These are phyloP conservation scores for Percina caprodes DNA, from an alignment of 2,113 vertebrate species.

Conservation along the genomic window DNA sequence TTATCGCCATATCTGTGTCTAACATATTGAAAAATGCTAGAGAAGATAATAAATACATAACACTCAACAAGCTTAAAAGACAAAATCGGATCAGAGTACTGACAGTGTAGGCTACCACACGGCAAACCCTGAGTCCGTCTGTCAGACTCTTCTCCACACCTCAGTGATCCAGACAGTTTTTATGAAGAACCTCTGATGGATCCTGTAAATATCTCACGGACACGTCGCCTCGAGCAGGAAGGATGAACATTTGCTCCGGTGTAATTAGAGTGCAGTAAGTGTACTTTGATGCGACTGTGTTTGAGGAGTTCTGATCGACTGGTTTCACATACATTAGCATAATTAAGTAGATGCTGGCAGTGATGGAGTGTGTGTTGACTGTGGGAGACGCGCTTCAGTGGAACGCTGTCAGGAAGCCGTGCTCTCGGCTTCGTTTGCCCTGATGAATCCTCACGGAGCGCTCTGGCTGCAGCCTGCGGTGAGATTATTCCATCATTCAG, in stretches of 20 bases:
- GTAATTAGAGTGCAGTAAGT: constrained; percentile 54
- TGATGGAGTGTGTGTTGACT: constrained; percentile 66
- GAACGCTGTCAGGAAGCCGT: not conserved
- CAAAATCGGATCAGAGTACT: too few species aligned
- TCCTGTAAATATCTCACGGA: constrained; percentile 23
- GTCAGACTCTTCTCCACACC: not conserved
- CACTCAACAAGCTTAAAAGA: too few species aligned
- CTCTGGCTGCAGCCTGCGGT: not conserved
- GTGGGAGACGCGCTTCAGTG: not conserved
- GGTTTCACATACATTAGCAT: constrained; percentile 65
- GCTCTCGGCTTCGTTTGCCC: constrained; percentile 27
- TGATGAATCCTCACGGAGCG: constrained; percentile 14
- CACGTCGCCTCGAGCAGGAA: constrained; percentile 5
- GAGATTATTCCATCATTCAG: not conserved
- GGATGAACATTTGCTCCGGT: not conserved
- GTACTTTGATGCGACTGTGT: constrained; percentile 45
- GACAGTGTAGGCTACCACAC: too few species aligned
- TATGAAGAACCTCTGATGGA: not conserved
- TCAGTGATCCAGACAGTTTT: not conserved
- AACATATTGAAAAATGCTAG: too few species aligned
- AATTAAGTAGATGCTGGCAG: constrained; percentile 52
- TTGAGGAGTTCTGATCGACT: constrained; percentile 43
- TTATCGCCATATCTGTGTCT: too few species aligned
- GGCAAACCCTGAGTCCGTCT: not conserved
- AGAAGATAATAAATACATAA: too few species aligned